Percentiles rank a stretch among this genome's conserved stretches.
Conservation (phyloP, 2,113 vertebrate species). For the Crotalus horridus region DNA sequence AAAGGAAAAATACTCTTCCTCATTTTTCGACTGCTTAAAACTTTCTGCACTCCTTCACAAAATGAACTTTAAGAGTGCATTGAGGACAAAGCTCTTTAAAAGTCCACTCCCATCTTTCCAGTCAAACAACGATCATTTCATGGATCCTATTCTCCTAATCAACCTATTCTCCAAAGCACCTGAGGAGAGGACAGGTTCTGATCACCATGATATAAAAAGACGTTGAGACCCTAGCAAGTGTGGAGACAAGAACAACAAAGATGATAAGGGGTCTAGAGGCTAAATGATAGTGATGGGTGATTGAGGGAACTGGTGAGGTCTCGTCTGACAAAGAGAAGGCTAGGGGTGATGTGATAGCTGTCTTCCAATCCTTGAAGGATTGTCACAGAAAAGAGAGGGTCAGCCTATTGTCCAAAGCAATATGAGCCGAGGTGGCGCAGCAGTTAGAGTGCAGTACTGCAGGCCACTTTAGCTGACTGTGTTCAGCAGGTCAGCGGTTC, state of each 20-base stretch:
- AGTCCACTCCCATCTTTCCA: neutral
- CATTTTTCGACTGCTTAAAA: conserved; percentile 17
- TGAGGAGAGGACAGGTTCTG: too few species aligned
- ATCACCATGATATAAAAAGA: neutral
- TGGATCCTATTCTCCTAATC: neutral
- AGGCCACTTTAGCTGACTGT: too few species aligned
- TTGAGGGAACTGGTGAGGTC: neutral
- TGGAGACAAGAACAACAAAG: neutral
- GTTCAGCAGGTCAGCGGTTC: too few species aligned
- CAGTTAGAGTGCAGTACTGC: too few species aligned
- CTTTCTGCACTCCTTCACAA: conserved; percentile 5
- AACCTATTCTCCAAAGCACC: neutral
- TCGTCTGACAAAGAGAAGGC: neutral
- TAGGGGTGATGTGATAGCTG: neutral
- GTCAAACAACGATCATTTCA: neutral
- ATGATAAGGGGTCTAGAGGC: neutral
- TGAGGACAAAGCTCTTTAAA: neutral
- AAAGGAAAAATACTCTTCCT: conserved; percentile 36
- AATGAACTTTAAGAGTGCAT: neutral
- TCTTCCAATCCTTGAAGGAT: neutral
- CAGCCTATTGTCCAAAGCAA: too few species aligned
- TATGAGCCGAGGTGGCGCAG: too few species aligned
- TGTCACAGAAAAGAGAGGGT: neutral
- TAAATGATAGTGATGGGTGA: neutral
- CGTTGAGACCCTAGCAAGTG: neutral